These are phyloP conservation scores for Hirundo rustica DNA, from an alignment of 2,797 vertebrate species.

Conservation along the genomic window DNA sequence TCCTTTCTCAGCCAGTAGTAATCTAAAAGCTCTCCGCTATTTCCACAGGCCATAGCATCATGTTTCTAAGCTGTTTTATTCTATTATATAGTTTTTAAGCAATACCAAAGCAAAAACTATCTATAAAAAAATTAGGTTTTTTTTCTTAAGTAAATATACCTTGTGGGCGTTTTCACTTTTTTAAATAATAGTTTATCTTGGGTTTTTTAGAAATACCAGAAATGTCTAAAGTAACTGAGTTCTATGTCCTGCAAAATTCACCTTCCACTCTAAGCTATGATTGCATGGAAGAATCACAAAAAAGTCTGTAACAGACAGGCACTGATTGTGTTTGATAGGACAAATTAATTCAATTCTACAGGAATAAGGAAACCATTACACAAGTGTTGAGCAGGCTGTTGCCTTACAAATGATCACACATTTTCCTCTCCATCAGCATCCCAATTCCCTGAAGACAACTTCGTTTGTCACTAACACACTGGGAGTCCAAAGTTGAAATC, in stretches of 20 bases:
- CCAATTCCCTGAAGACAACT: constrained; percentile 48
- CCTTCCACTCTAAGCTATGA: not conserved
- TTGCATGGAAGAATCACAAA: not conserved
- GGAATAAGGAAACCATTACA: not conserved
- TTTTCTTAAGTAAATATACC: not conserved
- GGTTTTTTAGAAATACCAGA: not conserved
- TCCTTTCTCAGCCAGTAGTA: not conserved
- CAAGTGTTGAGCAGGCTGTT: not conserved
- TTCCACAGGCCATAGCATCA: not conserved
- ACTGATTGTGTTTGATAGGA: not conserved
- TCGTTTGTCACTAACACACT: not conserved
- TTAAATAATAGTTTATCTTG: not conserved
- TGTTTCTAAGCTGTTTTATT: not conserved
- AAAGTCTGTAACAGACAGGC: not conserved
- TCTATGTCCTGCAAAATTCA: not conserved
- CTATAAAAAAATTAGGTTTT: not conserved
- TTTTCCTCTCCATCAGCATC: constrained; percentile 57
- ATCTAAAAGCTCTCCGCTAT: not conserved
- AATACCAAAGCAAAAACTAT: not conserved
- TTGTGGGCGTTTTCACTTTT: not conserved
- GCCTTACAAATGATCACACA: constrained; percentile 29
- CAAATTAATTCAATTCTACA: constrained; percentile 1
- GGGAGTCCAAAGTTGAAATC: not conserved
- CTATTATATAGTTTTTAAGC: not conserved
- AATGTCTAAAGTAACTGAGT: not conserved